Conservation (phyloP, 2,888 invertebrate species). For the Melinaea menophilus region DNA sequence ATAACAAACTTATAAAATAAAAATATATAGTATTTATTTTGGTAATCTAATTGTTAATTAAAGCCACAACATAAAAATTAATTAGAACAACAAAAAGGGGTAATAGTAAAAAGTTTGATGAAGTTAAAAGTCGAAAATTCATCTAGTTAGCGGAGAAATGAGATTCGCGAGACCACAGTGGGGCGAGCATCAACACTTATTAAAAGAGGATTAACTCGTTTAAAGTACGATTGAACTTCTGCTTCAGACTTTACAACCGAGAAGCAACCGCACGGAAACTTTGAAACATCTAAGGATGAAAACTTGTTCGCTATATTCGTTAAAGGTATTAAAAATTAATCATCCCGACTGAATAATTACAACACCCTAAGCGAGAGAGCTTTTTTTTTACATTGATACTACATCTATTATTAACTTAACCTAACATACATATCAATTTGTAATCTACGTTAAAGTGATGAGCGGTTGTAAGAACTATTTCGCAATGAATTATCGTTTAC, state of each 20-base stretch:
- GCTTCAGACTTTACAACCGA: conserved; percentile 36
- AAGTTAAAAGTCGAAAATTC: conserved; percentile 42
- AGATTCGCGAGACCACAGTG: conserved; percentile 44
- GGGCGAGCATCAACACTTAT: conserved; percentile 68
- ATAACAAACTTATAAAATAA: background rate
- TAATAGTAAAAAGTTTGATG: conserved; percentile 23
- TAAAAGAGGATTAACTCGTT: conserved; percentile 73
- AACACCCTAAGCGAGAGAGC: background rate
- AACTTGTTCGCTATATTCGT: conserved; percentile 25
- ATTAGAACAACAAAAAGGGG: conserved; percentile 10
- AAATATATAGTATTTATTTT: too few relatives aligned
- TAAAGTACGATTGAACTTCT: conserved; percentile 69
- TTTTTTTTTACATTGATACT: background rate
- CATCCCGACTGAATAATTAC: conserved; percentile 15
- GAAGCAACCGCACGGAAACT: conserved; percentile 46
- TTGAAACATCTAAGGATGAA: conserved; percentile 30
- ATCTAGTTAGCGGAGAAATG: conserved; percentile 50
- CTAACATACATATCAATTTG: too few relatives aligned
- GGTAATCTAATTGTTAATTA: background rate
- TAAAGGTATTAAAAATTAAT: conserved; percentile 29
- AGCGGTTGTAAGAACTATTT: too few relatives aligned
- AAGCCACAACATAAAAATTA: background rate
- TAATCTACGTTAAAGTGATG: too few relatives aligned
- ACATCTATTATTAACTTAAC: background rate
- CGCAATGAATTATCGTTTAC: too few relatives aligned